Evolutionary conservation across 2,797 vertebrate genomes (phyloP).

Genomic region (Manis javanica): DNA sequence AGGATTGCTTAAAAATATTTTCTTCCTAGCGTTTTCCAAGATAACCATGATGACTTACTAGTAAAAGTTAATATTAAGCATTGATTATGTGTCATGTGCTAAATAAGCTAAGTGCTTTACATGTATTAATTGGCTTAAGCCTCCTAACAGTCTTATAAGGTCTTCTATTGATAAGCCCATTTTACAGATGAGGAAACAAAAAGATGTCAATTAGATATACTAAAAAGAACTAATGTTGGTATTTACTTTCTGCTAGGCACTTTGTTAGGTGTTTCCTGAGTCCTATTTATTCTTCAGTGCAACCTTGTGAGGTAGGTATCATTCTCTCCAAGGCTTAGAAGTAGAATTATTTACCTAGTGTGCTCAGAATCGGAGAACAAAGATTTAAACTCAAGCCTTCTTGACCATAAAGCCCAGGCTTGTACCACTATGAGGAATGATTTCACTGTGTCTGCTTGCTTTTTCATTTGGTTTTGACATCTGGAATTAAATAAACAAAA

Average conservation of each 20-base stretch:
- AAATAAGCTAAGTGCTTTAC: background rate
- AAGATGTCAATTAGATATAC: background rate
- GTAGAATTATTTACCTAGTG: conserved; percentile 34
- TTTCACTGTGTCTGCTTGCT: background rate
- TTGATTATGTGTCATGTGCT: conserved; percentile 29
- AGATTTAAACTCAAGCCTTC: conserved; percentile 11
- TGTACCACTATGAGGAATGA: background rate
- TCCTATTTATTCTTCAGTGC: conserved; percentile 10
- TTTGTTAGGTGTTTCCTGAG: conserved; percentile 20
- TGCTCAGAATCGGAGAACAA: conserved; percentile 2
- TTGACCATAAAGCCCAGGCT: background rate
- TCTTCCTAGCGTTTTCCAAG: background rate
- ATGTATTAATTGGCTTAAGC: background rate
- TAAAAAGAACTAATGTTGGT: background rate
- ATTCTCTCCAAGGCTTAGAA: conserved; percentile 27
- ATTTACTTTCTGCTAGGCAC: background rate
- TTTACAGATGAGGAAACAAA: background rate
- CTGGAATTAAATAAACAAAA: conserved; percentile 33
- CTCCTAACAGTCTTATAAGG: background rate
- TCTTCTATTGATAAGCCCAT: background rate
- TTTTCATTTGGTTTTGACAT: conserved; percentile 24
- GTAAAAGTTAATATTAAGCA: conserved; percentile 18
- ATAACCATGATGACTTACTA: background rate
- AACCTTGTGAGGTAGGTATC: background rate
- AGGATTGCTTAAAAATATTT: conserved; percentile 12